Evolutionary conservation across 1,140 invertebrate species (phyloP), one percentile per base, ranked within the genome.

Genomic region (Steinernema khuongi): DNA sequence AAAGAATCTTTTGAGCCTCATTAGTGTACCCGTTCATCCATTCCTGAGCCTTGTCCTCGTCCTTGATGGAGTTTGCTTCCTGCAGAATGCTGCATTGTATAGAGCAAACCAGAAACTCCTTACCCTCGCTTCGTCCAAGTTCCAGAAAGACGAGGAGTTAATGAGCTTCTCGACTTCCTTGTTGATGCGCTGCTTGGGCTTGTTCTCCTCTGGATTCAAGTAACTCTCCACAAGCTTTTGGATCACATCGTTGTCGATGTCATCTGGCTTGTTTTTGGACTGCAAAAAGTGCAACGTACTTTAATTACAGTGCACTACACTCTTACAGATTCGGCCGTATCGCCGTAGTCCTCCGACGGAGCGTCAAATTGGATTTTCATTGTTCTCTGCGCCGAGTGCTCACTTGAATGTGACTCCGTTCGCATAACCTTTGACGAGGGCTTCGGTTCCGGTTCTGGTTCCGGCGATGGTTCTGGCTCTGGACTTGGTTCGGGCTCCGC

Each of bases 31-130:
- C 77, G 31, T 50, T 69, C 36, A 78, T 22, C 77, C 77, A 78
- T 4, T 77, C 44, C 29, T 31, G 31, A 18, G 70, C 72, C 31
- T 31, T 69, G 7, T 68, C 41, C 30, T 74, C 67, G 36, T 78
- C 76, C 31, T 78, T 78, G 76, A 78, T 78, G 1, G 77, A 78
- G 67, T 72, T 76, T 67, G 77, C 33, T 22, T 71, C 67, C 77
- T 78, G 44, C n/a, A 77, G 33, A 19, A n/a, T 11, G 22, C 18
- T 67, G 70, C 28, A 29, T 26, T 11, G n/a, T 31, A 14, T 11
- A 69, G 17, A n/a, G 19, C 70, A 17, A 70, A 44, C 28, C 26
- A 72, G 36, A 14, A n/a, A n/a, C 14, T 60, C 22, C 36, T 60
- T 60, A 60, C 50, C 19, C 26, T 60, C 11, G 50, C 50, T 4